Conservation (phyloP, 2,797 vertebrate species). For the Oreonectes daqikongensis region DNA sequence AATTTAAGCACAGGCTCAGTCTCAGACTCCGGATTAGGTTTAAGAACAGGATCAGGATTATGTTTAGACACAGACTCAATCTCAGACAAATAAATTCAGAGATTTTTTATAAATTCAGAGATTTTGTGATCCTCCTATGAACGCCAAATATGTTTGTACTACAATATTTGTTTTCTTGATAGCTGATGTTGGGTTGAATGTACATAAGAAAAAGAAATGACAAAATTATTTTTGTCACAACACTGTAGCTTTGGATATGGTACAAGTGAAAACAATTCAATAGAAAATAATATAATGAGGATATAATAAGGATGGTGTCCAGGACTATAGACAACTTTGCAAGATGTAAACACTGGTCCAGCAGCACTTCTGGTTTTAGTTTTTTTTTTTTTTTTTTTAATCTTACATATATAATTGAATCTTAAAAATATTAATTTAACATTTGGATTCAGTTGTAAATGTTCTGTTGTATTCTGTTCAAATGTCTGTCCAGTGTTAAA, state of each 20-base stretch:
- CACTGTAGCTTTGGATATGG: background rate
- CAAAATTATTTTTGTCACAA: background rate
- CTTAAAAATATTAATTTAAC: no score
- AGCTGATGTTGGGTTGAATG: background rate
- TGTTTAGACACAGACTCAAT: background rate
- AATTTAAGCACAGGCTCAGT: slow-evolving; percentile 12
- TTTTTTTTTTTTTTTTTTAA: no score
- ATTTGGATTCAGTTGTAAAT: no score
- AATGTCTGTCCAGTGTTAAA: no score
- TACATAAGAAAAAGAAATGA: background rate
- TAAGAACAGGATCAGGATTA: slow-evolving; percentile 1
- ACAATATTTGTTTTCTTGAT: background rate
- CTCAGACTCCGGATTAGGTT: slow-evolving; percentile 24
- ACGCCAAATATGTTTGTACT: background rate
- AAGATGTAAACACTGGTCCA: no score
- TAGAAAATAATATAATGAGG: slow-evolving; percentile 7
- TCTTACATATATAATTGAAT: no score
- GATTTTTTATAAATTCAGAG: no score
- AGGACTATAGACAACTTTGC: no score
- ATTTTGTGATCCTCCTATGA: background rate
- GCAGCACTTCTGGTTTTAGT: no score
- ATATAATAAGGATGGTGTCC: background rate
- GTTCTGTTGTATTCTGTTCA: no score
- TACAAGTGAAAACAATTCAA: background rate
- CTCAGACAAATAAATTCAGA: slow-evolving; percentile 16